Evolutionary conservation across 2,888 invertebrate genomes (phyloP).

Genomic region (Acleris literana): DNA sequence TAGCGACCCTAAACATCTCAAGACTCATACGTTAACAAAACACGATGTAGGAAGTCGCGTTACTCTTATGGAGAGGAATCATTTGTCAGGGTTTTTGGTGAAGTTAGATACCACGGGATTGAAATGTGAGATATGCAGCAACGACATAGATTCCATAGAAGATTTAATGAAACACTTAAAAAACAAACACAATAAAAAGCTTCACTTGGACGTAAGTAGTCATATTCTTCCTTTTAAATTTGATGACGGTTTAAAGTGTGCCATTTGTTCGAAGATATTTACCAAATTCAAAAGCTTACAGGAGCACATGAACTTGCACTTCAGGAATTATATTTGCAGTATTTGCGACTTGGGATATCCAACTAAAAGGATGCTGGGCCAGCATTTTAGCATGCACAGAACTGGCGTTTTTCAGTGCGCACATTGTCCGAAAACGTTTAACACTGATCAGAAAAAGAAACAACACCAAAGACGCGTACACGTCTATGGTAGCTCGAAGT

Average conservation of each 20-base stretch:
- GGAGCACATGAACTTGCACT: conserved; percentile 55
- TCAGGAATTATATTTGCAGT: conserved; percentile 28
- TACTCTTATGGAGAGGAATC: conserved; percentile 17
- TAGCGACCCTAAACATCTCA: conserved; percentile 35
- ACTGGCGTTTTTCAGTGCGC: conserved; percentile 50
- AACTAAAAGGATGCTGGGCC: conserved; percentile 39
- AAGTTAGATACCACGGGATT: conserved; percentile 28
- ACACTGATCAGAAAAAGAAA: conserved; percentile 67
- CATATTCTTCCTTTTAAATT: conserved; percentile 26
- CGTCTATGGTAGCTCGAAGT: conserved; percentile 43
- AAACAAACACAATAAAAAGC: conserved; percentile 44
- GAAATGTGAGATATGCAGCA: conserved; percentile 10
- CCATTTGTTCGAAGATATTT: conserved; percentile 55
- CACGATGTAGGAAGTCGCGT: conserved; percentile 38
- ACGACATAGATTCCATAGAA: background rate
- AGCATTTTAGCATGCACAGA: conserved; percentile 57
- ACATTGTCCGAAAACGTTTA: conserved; percentile 70
- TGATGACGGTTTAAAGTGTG: conserved; percentile 48
- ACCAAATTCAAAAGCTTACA: conserved; percentile 46
- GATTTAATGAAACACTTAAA: conserved; percentile 7
- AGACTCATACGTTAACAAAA: conserved; percentile 44
- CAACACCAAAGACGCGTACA: conserved; percentile 71
- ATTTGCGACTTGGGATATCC: conserved; percentile 18
- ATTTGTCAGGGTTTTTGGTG: conserved; percentile 16
- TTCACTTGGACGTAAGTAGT: conserved; percentile 54